Percentiles rank a stretch among this genome's conserved stretches.
Evolutionary conservation across 2,113 vertebrate species (phyloP).

Genomic region (Brachirus orientalis): DNA sequence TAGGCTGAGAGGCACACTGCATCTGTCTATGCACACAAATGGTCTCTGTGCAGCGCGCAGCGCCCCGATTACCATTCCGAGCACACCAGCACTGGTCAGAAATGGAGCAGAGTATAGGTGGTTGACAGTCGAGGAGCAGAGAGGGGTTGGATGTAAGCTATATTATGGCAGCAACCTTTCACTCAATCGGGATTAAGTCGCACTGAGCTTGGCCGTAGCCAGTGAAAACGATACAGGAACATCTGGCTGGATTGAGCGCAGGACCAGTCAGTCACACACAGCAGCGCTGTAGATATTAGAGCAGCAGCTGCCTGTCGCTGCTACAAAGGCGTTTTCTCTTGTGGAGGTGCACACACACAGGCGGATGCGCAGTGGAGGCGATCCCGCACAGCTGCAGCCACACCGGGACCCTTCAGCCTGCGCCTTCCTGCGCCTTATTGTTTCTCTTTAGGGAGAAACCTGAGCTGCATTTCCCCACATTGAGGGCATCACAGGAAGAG

Average conservation of each 20-base stretch:
- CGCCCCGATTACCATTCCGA: slow-evolving; percentile 78
- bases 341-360: slow-evolving; percentile 68
- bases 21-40: slow-evolving; percentile 78
- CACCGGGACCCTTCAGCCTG: slow-evolving; percentile 58
- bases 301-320: slow-evolving; percentile 53
- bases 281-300: slow-evolving; percentile 41
- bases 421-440: slow-evolving; percentile 18
- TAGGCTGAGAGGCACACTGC: slow-evolving; percentile 69
- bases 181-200: slow-evolving; percentile 76
- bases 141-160: slow-evolving; percentile 4
- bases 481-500: slow-evolving; percentile 9
- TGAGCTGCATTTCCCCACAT: slow-evolving; percentile 17
- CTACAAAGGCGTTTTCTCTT: slow-evolving; percentile 80
- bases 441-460: neutral
- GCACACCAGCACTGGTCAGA: slow-evolving; percentile 77
- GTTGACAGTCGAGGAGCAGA: slow-evolving; percentile 56
- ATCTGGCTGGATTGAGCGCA: slow-evolving; percentile 71
- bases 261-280: slow-evolving; percentile 45
- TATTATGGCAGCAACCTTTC: slow-evolving; percentile 68
- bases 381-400: slow-evolving; percentile 69
- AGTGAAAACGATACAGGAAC: slow-evolving; percentile 67
- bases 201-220: slow-evolving; percentile 65
- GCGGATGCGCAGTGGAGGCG: slow-evolving; percentile 75
- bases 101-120: slow-evolving; percentile 71
- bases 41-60: slow-evolving; percentile 73